Evolutionary conservation across 2,888 invertebrate species (phyloP).

Genomic region (Ennomos fuscantarius): DNA sequence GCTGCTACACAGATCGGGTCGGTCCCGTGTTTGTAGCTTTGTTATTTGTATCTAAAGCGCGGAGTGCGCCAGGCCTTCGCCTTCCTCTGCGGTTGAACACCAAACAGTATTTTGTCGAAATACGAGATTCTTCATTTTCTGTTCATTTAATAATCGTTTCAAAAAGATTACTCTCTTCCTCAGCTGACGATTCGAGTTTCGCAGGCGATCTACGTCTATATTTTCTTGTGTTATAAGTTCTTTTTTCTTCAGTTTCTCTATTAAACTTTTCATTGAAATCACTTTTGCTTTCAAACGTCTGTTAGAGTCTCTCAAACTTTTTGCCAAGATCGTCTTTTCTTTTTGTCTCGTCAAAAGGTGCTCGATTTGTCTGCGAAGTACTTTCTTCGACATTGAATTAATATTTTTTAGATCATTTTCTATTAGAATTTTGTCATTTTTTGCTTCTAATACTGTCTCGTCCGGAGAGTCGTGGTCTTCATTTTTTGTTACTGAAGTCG

Average conservation of each 20-base stretch:
- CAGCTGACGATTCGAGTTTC: conserved; percentile 9
- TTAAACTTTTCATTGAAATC: neutral
- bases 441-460: conserved; percentile 2
- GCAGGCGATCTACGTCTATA: conserved; percentile 17
- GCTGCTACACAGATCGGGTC: no score
- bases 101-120: conserved; percentile 18
- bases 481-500: conserved; percentile 1
- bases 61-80: no score
- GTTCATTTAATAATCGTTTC: conserved; percentile 11
- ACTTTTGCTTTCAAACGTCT: conserved; percentile 10
- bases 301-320: conserved; percentile 12
- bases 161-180: conserved; percentile 15
- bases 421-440: neutral
- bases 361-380: conserved; percentile 15
- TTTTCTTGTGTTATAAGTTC: conserved; percentile 12
- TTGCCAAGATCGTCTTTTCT: neutral
- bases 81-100: conserved; percentile 6
- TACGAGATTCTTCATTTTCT: conserved; percentile 14
- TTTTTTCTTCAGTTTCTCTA: conserved; percentile 18
- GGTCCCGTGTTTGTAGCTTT: neutral
- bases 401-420: neutral
- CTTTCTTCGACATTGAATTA: conserved; percentile 5
- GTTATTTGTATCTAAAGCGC: no score
- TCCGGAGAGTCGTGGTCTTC: neutral
- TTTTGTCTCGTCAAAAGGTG: conserved; percentile 5